Evolutionary conservation across 2,888 invertebrate species (phyloP), one percentile per base, ranked within the genome.

Genomic region (Amiota communis): DNA sequence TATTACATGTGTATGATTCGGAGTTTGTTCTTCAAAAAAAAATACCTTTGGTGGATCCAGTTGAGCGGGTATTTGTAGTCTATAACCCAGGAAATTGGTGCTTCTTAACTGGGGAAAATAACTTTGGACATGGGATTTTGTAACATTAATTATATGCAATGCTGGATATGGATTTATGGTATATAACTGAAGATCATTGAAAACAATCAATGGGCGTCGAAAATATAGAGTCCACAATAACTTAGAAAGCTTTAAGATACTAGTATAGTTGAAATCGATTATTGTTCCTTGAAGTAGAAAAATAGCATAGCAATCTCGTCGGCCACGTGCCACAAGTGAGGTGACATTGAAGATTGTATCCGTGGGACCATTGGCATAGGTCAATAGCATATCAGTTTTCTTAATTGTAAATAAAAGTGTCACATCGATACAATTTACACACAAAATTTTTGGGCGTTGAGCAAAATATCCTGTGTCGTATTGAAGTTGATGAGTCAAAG

Each of bases 161-260:
- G 15, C 63, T 17, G 84, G 85, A 75, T 85, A 83, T 0, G 83
- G 85, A 75, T 82, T 81, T 77, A 83, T 79, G 46, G 76, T 75
- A 59, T 80, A 84, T n/a, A 81, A 72, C n/a, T 67, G 56, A 1
- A 15, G 51, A 1, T 67, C 77, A 47, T 78, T 70, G 72, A 84
- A 73, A 6, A 82, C 75, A 68, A 83, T 46, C 8, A 53, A 8
- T 15, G 84, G 79, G 8, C 76, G 73, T 8, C 83, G 80, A 46
- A 78, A 84, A 10, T 84, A 80, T 6, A 74, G 63, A 2, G 53
- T 23, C 85, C 83, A 83, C 1, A 83, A 63, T 8, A 67, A 72
- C 2, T 78, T 20, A 47, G 84, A 85, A n/a, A 83, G 76, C 1
- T 36, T 36, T 36, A 1, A 2, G 13, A 15, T 0, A 85, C n/a